Evolutionary conservation across 2,888 invertebrate species (phyloP), one percentile per base, ranked within the genome.

Genomic region (Drosophila suboccidentalis): DNA sequence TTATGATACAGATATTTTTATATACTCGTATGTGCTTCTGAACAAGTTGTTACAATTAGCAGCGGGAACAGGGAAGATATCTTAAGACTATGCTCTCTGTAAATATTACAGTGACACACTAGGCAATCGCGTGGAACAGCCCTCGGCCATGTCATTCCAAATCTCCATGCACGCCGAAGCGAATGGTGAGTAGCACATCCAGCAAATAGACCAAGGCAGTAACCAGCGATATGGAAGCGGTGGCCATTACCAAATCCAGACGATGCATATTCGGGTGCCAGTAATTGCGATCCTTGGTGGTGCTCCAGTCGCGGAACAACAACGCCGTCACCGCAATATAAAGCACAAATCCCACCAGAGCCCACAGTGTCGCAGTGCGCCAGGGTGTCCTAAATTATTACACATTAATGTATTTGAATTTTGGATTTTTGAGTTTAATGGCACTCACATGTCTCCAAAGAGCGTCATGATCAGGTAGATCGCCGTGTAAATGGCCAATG

Each of bases 221-320:
- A 4, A 92, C 87, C 60, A 93, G 57, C 1, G 92, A 85, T 11
- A 92, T 87, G 3, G 91, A 90, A 3, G 92, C 93, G 4, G 92
- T 71, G 3, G 86, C 91, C 82, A 92, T 87, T 3, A 92, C 87
- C 47, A 93, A 78, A 67, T 93, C 93, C 83, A 93, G 80, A 44
- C 93, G 91, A 66, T 92, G 92, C 87, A 91, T 92, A 77, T 93
- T 93, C 58, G 93, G 93, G 75, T 93, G 92, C 93, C 93, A 93
- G 58, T 92, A 92, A 62, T 91, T 92, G 38, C 91, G 89, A 63
- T 92, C 91, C 75, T 93, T 93, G 17, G 91, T 91, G 41, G 87
- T 90, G 29, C 91, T 85, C 92, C 92, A 93, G 78, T 93, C 92
- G 3, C 91, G 91, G 74, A 93, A 91, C 17, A 93, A 73, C 39